Conservation (phyloP, 1,140 invertebrate species). For the Mycetomoellerius zeteki region DNA sequence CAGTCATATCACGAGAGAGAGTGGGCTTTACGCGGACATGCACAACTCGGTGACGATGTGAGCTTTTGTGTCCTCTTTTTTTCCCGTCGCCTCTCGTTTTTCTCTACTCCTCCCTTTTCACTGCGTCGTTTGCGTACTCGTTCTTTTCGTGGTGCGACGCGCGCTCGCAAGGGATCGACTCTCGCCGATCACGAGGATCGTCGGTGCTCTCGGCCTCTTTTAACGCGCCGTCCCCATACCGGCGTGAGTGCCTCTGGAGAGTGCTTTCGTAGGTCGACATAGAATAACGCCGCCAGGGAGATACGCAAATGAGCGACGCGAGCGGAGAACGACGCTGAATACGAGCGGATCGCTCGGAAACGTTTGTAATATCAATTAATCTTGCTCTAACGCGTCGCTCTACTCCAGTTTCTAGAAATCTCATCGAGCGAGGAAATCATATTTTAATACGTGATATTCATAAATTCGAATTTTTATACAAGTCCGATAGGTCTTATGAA, state of each 20-base stretch:
- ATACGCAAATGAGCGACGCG: constrained; percentile 44
- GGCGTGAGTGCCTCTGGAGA: constrained; percentile 28
- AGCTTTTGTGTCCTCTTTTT: constrained; percentile 62
- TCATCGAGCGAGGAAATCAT: constrained; percentile 15
- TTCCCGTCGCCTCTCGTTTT: constrained; percentile 43
- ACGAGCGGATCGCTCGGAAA: constrained; percentile 47
- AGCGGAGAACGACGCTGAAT: constrained; percentile 33
- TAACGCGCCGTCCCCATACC: not conserved
- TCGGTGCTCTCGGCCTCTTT: constrained; percentile 53
- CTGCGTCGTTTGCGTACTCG: not conserved
- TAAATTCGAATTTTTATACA: not conserved
- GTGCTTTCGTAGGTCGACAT: constrained; percentile 45
- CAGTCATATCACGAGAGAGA: not conserved
- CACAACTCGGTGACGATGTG: constrained; percentile 46
- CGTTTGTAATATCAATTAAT: constrained; percentile 55
- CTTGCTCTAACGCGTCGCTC: constrained; percentile 31
- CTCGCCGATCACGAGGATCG: constrained; percentile 64
- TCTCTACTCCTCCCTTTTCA: not conserved
- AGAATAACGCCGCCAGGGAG: constrained; percentile 45
- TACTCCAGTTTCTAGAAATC: not conserved
- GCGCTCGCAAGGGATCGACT: constrained; percentile 61
- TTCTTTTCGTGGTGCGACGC: constrained; percentile 36
- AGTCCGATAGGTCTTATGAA: not conserved
- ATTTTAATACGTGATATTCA: not conserved
- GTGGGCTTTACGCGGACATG: constrained; percentile 45